Percentiles rank a stretch among this genome's conserved stretches.
These are phyloP conservation scores for Xestia sexstrigata DNA, from an alignment of 2,888 invertebrate species.

Conservation along the genomic window DNA sequence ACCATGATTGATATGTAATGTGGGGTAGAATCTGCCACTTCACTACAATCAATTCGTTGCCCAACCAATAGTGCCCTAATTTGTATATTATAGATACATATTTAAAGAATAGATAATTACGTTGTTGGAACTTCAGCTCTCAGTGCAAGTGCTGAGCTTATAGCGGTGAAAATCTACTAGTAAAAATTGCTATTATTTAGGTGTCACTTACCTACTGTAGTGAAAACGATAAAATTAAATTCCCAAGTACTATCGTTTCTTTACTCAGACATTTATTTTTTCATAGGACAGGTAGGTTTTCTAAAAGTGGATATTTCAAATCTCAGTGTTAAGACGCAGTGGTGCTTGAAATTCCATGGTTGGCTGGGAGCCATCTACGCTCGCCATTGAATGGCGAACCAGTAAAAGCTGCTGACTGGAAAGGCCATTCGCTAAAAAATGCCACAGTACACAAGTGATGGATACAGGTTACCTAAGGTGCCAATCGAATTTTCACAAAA, in stretches of 20 bases:
- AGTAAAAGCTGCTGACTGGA: conserved; percentile 35
- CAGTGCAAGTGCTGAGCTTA: background rate
- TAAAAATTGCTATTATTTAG: background rate
- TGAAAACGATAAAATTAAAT: background rate
- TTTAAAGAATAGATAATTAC: background rate
- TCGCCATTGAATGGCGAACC: conserved; percentile 48
- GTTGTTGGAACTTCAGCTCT: background rate
- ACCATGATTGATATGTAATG: conserved; percentile 58
- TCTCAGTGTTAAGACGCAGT: conserved; percentile 30
- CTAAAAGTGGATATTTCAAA: conserved; percentile 35
- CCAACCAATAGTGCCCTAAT: background rate
- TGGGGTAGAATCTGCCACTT: conserved; percentile 58
- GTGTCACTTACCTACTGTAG: background rate
- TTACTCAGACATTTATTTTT: background rate
- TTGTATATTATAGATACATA: background rate
- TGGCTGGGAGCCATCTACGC: conserved; percentile 54
- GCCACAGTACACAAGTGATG: conserved; percentile 9
- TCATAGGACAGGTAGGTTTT: background rate
- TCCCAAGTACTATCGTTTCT: background rate
- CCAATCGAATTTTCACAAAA: background rate
- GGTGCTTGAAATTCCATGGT: conserved; percentile 47
- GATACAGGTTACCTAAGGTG: background rate
- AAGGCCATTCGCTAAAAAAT: conserved; percentile 36
- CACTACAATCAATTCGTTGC: conserved; percentile 60
- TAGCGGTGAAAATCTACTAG: background rate